Percentiles rank a stretch among this genome's conserved stretches.
phyloP scores from a whole-genome alignment of 1,140 invertebrate genomes.

The Saxidomus purpurata region DNA sequence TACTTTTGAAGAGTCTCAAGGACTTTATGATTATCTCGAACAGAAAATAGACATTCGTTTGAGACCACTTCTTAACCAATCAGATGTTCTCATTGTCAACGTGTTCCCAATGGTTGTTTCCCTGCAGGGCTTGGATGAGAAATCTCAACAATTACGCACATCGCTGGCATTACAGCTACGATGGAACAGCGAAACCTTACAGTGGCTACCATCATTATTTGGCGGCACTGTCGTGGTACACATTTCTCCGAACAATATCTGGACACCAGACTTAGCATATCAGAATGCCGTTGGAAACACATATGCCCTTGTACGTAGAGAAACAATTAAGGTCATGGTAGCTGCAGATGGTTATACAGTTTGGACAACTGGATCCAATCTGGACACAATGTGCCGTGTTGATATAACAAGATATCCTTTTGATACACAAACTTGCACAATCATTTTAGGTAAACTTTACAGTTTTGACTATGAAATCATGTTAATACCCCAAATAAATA shows the following conservation, averaged over 20 bases:
- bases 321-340: background rate
- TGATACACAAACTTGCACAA: slow-evolving; percentile 33
- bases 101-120: background rate
- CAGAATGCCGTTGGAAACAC: slow-evolving; percentile 20
- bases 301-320: background rate
- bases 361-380: background rate
- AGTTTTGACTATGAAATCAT: background rate
- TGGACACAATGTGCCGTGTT: background rate
- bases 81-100: background rate
- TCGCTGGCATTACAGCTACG: background rate
- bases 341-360: background rate
- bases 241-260: background rate
- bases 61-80: slow-evolving; percentile 1
- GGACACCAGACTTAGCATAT: slow-evolving; percentile 49
- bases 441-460: background rate
- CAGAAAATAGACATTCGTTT: background rate
- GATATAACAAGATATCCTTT: slow-evolving; percentile 34
- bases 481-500: background rate
- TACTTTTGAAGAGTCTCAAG: no score
- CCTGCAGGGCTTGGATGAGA: slow-evolving; percentile 29
- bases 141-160: slow-evolving; percentile 12
- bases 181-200: slow-evolving; percentile 46
- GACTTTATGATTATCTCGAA: no score
- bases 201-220: slow-evolving; percentile 6
- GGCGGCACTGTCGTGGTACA: background rate